Base-by-base conservation (phyloP, 2,113 vertebrate species). In the Emydura subglobosa region DNA sequence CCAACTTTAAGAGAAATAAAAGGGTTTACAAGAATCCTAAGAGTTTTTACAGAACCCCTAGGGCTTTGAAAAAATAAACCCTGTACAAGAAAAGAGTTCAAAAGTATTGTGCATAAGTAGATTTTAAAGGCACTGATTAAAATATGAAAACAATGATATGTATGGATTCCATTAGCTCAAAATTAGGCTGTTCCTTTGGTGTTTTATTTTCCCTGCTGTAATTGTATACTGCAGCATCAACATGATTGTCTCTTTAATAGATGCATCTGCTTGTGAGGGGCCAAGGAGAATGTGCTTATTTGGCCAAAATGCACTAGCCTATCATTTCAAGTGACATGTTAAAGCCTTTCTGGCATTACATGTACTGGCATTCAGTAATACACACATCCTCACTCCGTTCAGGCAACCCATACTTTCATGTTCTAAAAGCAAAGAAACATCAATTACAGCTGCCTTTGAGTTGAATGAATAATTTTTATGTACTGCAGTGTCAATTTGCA, bases 1-100 rank as follows among this genome's bases (percentile, higher is more conserved):
- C 97, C 96, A 98, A 90, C 85, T 94, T 90, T 85, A 88, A 96
- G 92, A 94, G 96, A 97, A 96, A 97, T 94, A 94, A 95, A 95
- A 89, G 93, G 95, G 95, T 95, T 97, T 96, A 97, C 96, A 93
- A 93, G 91, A 94, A 96, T 91, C 96, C 90, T 81, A 93, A 94
- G 92, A 96, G 94, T 86, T 97, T 96, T 97, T 89, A 93, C 85
- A 96, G 95, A 97, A 94, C 85, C 97, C 93, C 95, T 50, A 72
- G 97, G 97, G 97, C 79, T 92, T 89, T 89, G 89, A 90, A 96
- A 95, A 97, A 94, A 92, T 82, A 92, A 94, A 95, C 85, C 55
- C 85, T 53, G 97, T 96, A 92, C 51, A 91, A 87, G 83, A 89
- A 90, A n/a, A 86, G 92, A 88, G 93, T 94, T 87, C 92, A 94